Evolutionary conservation across 2,888 invertebrate species (phyloP).

Genomic region (Cerastoderma edule): DNA sequence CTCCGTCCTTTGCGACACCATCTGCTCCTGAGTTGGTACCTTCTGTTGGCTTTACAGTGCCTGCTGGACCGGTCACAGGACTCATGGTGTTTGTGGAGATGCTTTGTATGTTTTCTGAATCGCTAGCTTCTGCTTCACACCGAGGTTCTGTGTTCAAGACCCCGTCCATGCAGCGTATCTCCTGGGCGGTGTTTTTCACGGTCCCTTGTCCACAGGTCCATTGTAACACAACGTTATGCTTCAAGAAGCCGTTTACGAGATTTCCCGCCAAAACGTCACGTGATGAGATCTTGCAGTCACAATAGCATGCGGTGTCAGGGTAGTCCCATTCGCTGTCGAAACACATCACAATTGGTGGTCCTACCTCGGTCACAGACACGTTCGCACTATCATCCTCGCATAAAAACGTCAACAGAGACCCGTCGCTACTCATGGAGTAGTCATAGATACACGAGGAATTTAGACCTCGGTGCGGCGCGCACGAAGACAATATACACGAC

Average conservation of each 20-base stretch:
- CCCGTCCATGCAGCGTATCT: no score
- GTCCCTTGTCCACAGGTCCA: background rate
- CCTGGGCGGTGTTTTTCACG: background rate
- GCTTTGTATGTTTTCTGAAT: no score
- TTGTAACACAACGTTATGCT: background rate
- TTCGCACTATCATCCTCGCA: constrained; percentile 21
- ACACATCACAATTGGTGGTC: constrained; percentile 14
- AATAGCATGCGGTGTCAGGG: constrained; percentile 29
- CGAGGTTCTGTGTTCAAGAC: no score
- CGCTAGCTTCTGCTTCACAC: no score
- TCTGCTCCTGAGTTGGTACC: no score
- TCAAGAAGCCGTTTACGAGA: constrained; percentile 13
- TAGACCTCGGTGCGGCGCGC: constrained; percentile 27
- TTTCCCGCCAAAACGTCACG: no score
- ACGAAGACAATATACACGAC: constrained; percentile 17
- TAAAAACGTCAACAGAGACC: background rate
- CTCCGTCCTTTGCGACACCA: no score
- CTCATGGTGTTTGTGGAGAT: no score
- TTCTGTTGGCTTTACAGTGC: no score
- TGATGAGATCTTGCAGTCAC: constrained; percentile 30
- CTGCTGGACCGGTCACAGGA: no score
- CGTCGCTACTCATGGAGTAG: background rate
- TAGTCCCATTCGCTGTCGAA: constrained; percentile 19
- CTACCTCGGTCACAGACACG: constrained; percentile 23
- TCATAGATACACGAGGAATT: constrained; percentile 30